Conservation (phyloP, 1,140 invertebrate genomes). For the Bursaphelenchus mucronatus region DNA sequence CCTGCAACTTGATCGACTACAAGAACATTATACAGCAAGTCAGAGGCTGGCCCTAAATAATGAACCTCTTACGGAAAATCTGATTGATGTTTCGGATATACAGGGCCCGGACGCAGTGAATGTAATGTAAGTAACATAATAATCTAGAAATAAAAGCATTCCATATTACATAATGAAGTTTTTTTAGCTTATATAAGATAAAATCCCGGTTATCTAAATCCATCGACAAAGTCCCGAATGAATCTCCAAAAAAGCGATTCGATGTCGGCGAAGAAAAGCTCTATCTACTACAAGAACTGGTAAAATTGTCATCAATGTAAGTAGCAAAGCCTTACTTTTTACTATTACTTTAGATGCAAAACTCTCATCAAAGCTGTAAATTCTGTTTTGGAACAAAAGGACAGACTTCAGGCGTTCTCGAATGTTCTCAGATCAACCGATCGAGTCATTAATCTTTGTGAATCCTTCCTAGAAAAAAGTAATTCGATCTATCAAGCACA, state of each 20-base stretch:
- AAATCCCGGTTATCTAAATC: not conserved
- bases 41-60: no score
- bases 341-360: slow-evolving; percentile 4
- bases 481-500: slow-evolving; percentile 27
- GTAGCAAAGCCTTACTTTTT: not conserved
- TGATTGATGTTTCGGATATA: no score
- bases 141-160: no score
- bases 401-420: not conserved
- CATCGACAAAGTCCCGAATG: slow-evolving; percentile 22
- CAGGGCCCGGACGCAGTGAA: no score
- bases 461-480: slow-evolving; percentile 18
- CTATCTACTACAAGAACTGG: slow-evolving; percentile 17
- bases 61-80: no score
- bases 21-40: no score
- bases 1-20: not conserved
- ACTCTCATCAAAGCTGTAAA: slow-evolving; percentile 8
- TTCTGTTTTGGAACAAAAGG: not conserved
- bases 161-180: no score
- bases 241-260: slow-evolving; percentile 24
- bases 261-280: slow-evolving; percentile 13
- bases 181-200: no score
- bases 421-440: not conserved
- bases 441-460: slow-evolving; percentile 6
- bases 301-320: slow-evolving; percentile 12
- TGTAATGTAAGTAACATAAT: no score